phyloP scores from a whole-genome alignment of 2,113 vertebrate species.

The Numenius arquata region DNA sequence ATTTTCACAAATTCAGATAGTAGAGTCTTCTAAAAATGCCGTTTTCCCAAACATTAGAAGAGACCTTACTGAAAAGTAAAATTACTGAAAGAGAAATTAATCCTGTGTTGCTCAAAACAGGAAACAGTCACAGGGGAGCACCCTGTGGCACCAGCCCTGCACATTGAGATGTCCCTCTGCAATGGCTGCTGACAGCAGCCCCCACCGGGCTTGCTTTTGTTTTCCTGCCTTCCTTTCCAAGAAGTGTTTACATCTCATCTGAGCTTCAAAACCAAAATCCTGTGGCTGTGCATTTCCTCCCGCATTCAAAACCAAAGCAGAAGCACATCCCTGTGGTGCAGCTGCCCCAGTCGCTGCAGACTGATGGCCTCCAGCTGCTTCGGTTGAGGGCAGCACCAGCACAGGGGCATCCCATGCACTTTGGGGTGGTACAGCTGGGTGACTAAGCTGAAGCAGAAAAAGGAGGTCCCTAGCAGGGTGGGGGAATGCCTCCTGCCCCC shows the following conservation, averaged over 20 bases:
- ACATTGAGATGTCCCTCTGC: not conserved
- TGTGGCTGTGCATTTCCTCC: not conserved
- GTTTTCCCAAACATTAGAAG: too few species aligned
- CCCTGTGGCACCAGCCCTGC: not conserved
- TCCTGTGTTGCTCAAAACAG: too few species aligned
- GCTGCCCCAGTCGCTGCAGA: rapidly evolving
- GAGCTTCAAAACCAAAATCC: not conserved
- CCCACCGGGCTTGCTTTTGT: rapidly evolving
- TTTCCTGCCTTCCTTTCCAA: not conserved
- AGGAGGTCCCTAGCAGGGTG: not conserved
- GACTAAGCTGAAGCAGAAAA: not conserved
- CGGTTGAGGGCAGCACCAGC: not conserved
- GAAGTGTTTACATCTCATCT: not conserved
- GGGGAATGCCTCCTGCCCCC: not conserved
- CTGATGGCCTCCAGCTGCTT: not conserved
- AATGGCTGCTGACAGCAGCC: not conserved
- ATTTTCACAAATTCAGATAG: too few species aligned
- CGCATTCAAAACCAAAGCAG: rapidly evolving
- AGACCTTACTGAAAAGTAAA: too few species aligned
- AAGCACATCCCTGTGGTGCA: rapidly evolving
- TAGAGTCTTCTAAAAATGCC: too few species aligned
- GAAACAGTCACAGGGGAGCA: not conserved
- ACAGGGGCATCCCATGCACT: rapidly evolving
- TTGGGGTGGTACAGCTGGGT: not conserved
- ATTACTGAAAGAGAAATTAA: too few species aligned